Evolutionary conservation across 2,888 invertebrate genomes (phyloP).

Genomic region (Parapristionchus giblindavisi): DNA sequence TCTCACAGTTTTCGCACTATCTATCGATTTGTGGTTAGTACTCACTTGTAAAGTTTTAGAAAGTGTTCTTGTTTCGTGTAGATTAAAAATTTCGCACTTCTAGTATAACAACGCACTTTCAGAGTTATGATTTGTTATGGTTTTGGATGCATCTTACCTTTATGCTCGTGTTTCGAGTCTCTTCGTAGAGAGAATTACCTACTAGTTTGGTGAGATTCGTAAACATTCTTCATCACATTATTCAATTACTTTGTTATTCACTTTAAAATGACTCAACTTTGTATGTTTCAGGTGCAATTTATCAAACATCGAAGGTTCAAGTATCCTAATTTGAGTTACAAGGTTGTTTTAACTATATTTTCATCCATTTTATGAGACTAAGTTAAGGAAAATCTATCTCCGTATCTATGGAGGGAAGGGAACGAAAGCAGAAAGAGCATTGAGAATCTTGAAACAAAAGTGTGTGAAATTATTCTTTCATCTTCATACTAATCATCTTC

Average conservation of each 20-base stretch:
- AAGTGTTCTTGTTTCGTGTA: too few relatives aligned
- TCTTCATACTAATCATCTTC: background rate
- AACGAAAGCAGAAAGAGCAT: conserved; percentile 59
- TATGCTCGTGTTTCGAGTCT: conserved; percentile 64
- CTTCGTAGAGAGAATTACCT: conserved; percentile 60
- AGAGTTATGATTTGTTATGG: conserved; percentile 66
- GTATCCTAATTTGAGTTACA: conserved; percentile 58
- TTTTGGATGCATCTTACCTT: conserved; percentile 67
- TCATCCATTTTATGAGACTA: background rate
- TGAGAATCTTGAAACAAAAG: conserved; percentile 51
- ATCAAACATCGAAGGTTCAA: conserved; percentile 55
- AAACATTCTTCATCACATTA: background rate
- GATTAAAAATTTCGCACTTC: too few relatives aligned
- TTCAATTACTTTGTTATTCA: background rate
- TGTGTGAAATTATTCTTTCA: background rate
- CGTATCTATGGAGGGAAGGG: conserved; percentile 52
- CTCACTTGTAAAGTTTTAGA: too few relatives aligned
- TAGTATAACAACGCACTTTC: background rate
- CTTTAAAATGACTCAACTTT: background rate
- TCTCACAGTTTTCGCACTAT: background rate
- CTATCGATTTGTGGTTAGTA: background rate
- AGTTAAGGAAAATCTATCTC: conserved; percentile 59
- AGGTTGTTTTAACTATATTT: conserved; percentile 44
- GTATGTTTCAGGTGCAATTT: conserved; percentile 47
- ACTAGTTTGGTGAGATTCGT: conserved; percentile 52